A percentile compares a stretch with the other conserved stretches of the same genome.
phyloP scores from a whole-genome alignment of 2,888 invertebrate species.

The Entomobrya multifasciata region DNA sequence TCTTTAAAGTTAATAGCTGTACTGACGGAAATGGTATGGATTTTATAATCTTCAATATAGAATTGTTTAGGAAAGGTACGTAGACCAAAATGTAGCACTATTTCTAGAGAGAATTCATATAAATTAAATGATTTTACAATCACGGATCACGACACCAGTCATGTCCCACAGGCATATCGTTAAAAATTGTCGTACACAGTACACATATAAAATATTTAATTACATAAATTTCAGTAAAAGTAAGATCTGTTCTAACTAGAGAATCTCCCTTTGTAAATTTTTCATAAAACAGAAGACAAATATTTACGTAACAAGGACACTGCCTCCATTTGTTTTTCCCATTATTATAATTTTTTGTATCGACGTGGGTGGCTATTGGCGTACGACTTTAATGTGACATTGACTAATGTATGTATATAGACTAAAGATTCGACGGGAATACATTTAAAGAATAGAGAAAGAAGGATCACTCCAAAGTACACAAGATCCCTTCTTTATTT shows the following conservation, averaged over 20 bases:
- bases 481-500: too few relatives aligned
- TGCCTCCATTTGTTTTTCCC: too few relatives aligned
- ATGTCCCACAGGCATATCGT: conserved; percentile 58
- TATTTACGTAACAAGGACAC: too few relatives aligned
- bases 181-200: conserved; percentile 16
- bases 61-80: too few relatives aligned
- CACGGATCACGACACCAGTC: conserved; percentile 26
- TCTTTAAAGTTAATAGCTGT: not conserved
- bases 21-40: not conserved
- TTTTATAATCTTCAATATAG: too few relatives aligned
- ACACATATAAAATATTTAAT: not conserved
- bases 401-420: too few relatives aligned
- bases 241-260: conserved; percentile 40
- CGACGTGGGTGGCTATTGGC: too few relatives aligned
- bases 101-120: not conserved
- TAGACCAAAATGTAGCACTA: not conserved
- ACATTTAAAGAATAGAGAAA: too few relatives aligned
- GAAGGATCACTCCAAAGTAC: too few relatives aligned
- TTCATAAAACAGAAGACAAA: not conserved
- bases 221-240: not conserved
- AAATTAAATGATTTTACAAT: not conserved
- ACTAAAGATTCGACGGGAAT: too few relatives aligned
- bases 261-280: not conserved
- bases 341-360: too few relatives aligned
- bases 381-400: too few relatives aligned